Conservation (phyloP, 2,113 vertebrate genomes). For the Myotis yumanensis region DNA sequence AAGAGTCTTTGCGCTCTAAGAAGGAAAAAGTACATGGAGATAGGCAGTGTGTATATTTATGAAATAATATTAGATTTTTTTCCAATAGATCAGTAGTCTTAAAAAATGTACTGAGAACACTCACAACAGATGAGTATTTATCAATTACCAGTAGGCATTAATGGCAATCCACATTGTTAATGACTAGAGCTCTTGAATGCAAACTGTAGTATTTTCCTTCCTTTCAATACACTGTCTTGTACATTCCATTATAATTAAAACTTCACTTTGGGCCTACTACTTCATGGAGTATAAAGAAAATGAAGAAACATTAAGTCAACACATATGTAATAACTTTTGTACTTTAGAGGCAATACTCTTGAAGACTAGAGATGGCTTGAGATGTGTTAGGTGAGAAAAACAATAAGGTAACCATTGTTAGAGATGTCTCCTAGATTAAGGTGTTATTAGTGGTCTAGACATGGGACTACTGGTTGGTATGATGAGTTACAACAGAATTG, state of each 20-base stretch:
- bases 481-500: neutral
- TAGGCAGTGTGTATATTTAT: neutral
- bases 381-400: neutral
- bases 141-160: neutral
- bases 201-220: constrained; percentile 30
- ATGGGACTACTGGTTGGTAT: neutral
- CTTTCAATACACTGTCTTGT: neutral
- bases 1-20: constrained; percentile 21
- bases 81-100: neutral
- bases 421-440: neutral
- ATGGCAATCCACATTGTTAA: neutral
- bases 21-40: neutral
- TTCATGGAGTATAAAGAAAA: constrained; percentile 32
- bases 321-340: constrained; percentile 12
- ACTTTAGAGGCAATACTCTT: neutral
- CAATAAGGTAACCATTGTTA: neutral
- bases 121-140: constrained; percentile 17
- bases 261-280: neutral
- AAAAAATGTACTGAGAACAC: constrained; percentile 1
- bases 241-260: neutral
- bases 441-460: neutral
- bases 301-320: constrained; percentile 7
- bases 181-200: neutral
- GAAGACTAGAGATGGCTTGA: constrained; percentile 14
- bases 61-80: neutral